Conservation (phyloP, 2,113 vertebrate genomes). For the Callipepla californica region DNA sequence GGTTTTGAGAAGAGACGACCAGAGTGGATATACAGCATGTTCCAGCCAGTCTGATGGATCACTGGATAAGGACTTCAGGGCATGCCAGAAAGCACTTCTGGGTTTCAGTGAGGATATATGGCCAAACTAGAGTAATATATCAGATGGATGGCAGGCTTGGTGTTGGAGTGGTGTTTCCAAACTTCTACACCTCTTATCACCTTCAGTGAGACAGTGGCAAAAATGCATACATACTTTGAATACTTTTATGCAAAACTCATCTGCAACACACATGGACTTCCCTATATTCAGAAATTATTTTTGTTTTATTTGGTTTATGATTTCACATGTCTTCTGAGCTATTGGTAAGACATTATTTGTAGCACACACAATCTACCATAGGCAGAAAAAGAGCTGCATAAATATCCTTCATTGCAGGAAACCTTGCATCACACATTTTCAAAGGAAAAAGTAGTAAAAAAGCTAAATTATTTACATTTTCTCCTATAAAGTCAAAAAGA, state of each 20-base stretch:
- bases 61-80: neutral
- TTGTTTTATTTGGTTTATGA: neutral
- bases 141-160: neutral
- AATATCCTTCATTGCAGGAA: neutral
- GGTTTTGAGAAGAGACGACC: neutral
- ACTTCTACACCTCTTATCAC: neutral
- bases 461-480: neutral
- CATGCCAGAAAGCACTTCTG: neutral
- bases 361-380: neutral
- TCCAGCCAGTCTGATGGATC: neutral
- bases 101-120: neutral
- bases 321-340: fast-evolving
- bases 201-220: neutral
- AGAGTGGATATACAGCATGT: neutral
- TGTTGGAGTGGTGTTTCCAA: neutral
- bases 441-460: neutral
- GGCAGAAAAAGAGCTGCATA: neutral
- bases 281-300: fast-evolving
- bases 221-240: neutral
- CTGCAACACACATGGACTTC: neutral
- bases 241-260: neutral
- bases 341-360: neutral
- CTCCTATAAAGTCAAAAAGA: neutral
- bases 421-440: neutral
- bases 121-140: neutral